Percentiles rank a stretch among this genome's conserved stretches.
Conservation (phyloP, 1,140 invertebrate genomes). For the Trialeurodes vaporariorum region DNA sequence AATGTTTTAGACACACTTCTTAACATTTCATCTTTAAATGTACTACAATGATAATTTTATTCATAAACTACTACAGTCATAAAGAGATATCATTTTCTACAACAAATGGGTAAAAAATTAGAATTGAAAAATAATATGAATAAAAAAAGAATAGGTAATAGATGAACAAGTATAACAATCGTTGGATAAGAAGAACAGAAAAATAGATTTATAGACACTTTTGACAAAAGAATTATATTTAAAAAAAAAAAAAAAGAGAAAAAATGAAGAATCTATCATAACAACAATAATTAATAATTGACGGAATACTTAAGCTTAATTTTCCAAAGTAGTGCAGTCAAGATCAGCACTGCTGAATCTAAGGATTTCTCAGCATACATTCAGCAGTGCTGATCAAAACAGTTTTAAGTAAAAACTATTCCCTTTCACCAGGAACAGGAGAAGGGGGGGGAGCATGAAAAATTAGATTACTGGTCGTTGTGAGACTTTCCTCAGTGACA, state of each 20-base stretch:
- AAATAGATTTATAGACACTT: not conserved
- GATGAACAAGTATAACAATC: not conserved
- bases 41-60: not conserved
- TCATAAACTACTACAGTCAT: not conserved
- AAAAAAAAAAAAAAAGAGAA: too few species aligned
- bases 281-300: too few species aligned
- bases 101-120: conserved; percentile 1
- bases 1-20: too few species aligned
- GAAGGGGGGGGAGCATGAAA: not conserved
- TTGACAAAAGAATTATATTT: not conserved
- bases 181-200: not conserved
- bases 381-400: not conserved
- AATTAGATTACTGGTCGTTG: not conserved
- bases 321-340: not conserved
- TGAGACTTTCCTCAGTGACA: not conserved
- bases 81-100: not conserved
- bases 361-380: not conserved
- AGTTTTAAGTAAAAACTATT: not conserved
- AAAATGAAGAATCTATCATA: too few species aligned
- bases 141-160: not conserved
- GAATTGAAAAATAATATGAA: not conserved
- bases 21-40: not conserved
- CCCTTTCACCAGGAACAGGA: not conserved
- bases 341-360: not conserved
- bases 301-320: not conserved